Base-by-base conservation (phyloP, 2,797 vertebrate species). In the Poecilia velifera region DNA sequence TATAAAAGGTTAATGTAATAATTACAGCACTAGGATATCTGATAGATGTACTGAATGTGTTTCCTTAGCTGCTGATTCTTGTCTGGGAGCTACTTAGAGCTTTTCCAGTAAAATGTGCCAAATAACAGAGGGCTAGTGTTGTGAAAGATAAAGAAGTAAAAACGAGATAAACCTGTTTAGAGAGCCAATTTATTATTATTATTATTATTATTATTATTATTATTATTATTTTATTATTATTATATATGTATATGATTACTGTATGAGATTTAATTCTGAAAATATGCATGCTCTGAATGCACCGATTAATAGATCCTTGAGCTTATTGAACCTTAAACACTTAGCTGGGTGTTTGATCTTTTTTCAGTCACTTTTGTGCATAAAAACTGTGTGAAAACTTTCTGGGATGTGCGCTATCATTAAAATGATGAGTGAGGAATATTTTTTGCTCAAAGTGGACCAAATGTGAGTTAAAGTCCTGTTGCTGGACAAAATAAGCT, bases 51-150 rank as follows among this genome's bases (percentile, higher is more conserved):
- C 78, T 84, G 70, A 36, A 53, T 82, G 73, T 46, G 3, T 84
- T 81, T 84, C 74, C 16, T 82, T 49, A 80, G 71, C 45, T 62
- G 51, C 81, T 81, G 70, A 20, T 72, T 76, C 66, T 20, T 43
- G 76, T 89, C 64, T 80, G 73, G 76, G 83, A 55, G 28, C 81
- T 81, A 43, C 57, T 81, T 31, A 75, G 73, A 74, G 77, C 77
- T 84, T 10, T 82, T 82, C 81, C 13, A 73, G 62, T 81, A 81
- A 76, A 77, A 74, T 88, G 94, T 95, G 92, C 92, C 95, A 94
- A 94, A 94, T 85, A 66, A 90, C 81, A 76, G 78, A 80, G 28
- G 49, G 36, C 85, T 81, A 34, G 6, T 73, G 51, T 70, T 83
- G 53, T 66, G 85, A 83, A 85, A 78, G 45, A 76, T 6, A 55